A percentile compares a stretch with the other conserved stretches of the same genome.
phyloP scores from a whole-genome alignment of 2,113 vertebrate genomes.

The Bubo scandiacus region DNA sequence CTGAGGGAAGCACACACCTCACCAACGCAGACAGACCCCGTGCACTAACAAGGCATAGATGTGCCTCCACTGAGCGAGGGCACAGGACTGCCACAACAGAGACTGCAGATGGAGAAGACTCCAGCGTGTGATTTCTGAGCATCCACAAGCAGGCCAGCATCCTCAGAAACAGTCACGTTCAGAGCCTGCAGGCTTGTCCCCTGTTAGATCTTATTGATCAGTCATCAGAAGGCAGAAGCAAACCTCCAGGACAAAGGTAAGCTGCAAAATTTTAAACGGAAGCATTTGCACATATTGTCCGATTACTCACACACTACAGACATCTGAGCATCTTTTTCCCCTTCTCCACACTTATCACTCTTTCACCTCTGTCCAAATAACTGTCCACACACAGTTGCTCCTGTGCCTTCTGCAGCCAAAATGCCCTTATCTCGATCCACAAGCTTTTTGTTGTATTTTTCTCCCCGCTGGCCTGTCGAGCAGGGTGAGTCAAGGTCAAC shows the following conservation, averaged over 20 bases:
- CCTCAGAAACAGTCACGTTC: neutral
- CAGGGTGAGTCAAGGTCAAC: neutral
- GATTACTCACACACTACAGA: neutral
- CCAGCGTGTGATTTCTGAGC: neutral
- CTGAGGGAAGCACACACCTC: neutral
- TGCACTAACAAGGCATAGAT: neutral
- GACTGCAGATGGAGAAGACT: neutral
- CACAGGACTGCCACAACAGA: neutral
- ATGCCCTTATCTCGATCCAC: neutral
- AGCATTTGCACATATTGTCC: neutral
- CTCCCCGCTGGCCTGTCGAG: neutral
- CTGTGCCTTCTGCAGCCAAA: neutral
- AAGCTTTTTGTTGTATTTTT: neutral
- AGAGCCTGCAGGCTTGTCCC: neutral
- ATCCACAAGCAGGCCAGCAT: no score
- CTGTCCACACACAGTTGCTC: neutral
- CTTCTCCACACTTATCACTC: neutral
- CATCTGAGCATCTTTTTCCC: neutral
- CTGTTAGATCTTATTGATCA: neutral
- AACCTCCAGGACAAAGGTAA: neutral
- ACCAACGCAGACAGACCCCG: fast-evolving
- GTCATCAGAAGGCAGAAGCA: neutral
- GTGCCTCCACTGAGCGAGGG: neutral
- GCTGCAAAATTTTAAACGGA: neutral
- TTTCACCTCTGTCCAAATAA: neutral